phyloP scores from a whole-genome alignment of 1,140 invertebrate species.

The Holcopasites calliopsidis region DNA sequence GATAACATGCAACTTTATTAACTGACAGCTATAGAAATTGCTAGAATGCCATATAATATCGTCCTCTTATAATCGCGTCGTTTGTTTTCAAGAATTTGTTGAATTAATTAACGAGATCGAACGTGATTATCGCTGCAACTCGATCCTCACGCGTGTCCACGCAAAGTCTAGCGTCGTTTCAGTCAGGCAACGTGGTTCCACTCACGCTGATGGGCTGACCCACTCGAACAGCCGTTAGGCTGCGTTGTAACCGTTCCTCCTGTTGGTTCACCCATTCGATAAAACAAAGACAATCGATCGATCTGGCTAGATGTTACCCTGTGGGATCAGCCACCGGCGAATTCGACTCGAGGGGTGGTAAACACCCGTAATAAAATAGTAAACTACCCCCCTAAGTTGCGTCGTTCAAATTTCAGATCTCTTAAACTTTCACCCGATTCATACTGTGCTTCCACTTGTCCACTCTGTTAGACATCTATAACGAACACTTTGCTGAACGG shows the following conservation, averaged over 20 bases:
- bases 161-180: no score
- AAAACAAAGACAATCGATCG: constrained; percentile 65
- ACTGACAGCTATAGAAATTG: no score
- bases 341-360: constrained; percentile 37
- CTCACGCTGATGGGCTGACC: constrained; percentile 1
- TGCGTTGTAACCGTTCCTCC: constrained; percentile 6
- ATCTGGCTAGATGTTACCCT: constrained; percentile 55
- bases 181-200: constrained; percentile 15
- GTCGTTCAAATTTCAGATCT: constrained; percentile 12
- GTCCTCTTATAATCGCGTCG: no score
- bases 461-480: no score
- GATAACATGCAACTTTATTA: no score
- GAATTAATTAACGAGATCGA: constrained; percentile 8
- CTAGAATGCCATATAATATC: no score
- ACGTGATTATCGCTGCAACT: background rate
- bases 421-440: constrained; percentile 1
- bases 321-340: constrained; percentile 63
- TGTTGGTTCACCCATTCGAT: constrained; percentile 47
- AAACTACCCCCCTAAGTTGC: no score
- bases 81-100: no score
- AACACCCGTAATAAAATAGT: no score
- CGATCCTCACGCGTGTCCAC: background rate
- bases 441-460: no score
- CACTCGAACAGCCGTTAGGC: constrained; percentile 22
- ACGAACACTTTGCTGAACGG: no score